These are phyloP conservation scores for Panthera leo DNA, from an alignment of 2,113 vertebrate genomes.

Conservation along the genomic window DNA sequence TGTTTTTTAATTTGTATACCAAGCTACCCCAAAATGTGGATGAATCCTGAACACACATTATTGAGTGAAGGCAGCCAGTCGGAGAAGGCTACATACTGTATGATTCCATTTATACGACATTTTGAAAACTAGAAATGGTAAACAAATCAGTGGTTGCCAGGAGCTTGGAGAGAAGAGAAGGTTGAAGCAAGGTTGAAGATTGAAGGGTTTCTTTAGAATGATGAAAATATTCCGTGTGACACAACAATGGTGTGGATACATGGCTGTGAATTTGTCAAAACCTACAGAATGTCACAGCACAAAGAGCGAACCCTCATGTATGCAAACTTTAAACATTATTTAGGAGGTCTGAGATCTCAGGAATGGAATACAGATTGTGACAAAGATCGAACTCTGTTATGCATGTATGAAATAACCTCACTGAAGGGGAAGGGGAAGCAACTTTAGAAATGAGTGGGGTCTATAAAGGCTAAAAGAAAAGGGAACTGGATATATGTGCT, in stretches of 20 bases:
- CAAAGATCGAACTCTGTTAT: not conserved
- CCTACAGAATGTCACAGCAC: not conserved
- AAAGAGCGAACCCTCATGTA: not conserved
- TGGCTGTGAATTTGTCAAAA: not conserved
- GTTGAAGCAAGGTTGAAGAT: not conserved
- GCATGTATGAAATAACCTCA: not conserved
- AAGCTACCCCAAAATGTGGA: not conserved
- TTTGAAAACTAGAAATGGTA: not conserved
- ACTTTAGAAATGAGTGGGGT: not conserved
- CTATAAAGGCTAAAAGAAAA: not conserved
- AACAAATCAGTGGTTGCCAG: not conserved
- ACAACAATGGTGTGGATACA: not conserved
- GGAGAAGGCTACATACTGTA: not conserved
- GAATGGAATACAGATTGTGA: not conserved
- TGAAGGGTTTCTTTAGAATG: not conserved
- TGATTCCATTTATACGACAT: not conserved
- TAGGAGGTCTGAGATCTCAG: not conserved
- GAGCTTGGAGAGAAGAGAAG: not conserved
- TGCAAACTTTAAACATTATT: not conserved
- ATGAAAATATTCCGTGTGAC: not conserved
- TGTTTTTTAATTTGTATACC: not conserved
- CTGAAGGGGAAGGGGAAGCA: not conserved
- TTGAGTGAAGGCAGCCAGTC: not conserved
- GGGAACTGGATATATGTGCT: not conserved
- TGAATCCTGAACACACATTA: not conserved